Percentiles rank a stretch among this genome's conserved stretches.
phyloP scores from a whole-genome alignment of 2,888 invertebrate species.

The Parelbella ahira region DNA sequence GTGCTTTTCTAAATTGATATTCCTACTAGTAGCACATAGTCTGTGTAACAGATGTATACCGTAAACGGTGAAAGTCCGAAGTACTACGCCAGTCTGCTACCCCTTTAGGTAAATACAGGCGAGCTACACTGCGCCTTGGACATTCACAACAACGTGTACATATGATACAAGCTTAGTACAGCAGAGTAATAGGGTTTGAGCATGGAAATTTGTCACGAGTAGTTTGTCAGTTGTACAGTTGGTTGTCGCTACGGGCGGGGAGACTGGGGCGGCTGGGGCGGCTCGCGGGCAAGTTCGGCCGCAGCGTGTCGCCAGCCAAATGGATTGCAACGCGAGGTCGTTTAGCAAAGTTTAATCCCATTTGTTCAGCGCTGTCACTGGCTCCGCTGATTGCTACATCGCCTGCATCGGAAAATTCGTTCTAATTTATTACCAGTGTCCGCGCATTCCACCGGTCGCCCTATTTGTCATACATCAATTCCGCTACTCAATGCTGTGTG shows the following conservation, averaged over 20 bases:
- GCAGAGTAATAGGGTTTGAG: constrained; percentile 50
- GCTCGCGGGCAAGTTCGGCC: constrained; percentile 56
- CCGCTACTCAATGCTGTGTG: constrained; percentile 29
- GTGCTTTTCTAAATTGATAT: no score
- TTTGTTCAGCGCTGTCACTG: constrained; percentile 54
- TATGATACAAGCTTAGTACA: no score
- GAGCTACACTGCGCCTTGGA: no score
- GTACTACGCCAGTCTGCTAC: no score
- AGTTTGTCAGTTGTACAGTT: constrained; percentile 44
- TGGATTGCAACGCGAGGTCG: constrained; percentile 71
- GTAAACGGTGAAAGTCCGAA: no score
- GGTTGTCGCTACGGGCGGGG: constrained; percentile 29
- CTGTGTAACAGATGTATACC: no score
- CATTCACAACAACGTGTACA: no score
- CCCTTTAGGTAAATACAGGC: no score
- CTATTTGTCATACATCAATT: constrained; percentile 48
- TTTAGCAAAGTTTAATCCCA: constrained; percentile 76
- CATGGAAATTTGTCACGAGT: constrained; percentile 49
- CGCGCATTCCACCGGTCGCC: constrained; percentile 41
- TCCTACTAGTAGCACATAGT: no score
- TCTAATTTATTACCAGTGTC: constrained; percentile 53
- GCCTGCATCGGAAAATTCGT: constrained; percentile 53
- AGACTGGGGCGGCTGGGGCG: constrained; percentile 1
- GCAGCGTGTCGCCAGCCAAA: constrained; percentile 58
- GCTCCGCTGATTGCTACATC: constrained; percentile 33